phyloP scores from a whole-genome alignment of 1,140 invertebrate genomes.

The Bathynomus jamesi region DNA sequence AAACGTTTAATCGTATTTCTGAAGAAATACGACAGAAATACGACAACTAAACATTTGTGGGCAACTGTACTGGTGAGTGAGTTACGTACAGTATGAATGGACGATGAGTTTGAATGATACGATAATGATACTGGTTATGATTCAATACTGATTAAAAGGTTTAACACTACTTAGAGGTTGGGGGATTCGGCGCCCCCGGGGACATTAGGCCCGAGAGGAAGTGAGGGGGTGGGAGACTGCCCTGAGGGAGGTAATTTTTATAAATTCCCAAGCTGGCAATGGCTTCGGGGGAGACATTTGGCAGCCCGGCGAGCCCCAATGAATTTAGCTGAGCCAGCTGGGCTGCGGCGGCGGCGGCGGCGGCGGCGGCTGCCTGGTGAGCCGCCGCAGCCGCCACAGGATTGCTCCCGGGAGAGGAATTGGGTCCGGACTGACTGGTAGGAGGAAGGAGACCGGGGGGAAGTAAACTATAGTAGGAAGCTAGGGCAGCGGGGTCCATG shows the following conservation, averaged over 20 bases:
- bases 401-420: background rate
- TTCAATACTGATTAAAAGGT: background rate
- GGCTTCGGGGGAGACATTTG: conserved; percentile 28
- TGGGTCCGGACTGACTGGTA: conserved; percentile 13
- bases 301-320: conserved; percentile 25
- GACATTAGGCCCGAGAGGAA: conserved; percentile 36
- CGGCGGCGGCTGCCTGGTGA: conserved; percentile 18
- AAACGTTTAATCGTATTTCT: background rate
- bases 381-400: conserved; percentile 9
- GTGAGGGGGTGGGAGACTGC: conserved; percentile 31
- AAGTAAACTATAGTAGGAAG: conserved; percentile 32
- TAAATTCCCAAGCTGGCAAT: conserved; percentile 34
- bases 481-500: conserved; percentile 26
- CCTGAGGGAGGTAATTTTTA: conserved; percentile 34
- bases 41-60: background rate
- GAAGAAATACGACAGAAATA: background rate
- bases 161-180: background rate
- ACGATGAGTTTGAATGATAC: background rate
- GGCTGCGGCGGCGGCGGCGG: conserved; percentile 23
- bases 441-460: conserved; percentile 19
- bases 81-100: background rate
- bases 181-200: conserved; percentile 4
- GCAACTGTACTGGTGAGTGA: background rate
- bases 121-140: background rate
- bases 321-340: conserved; percentile 31